Base-by-base conservation (phyloP, 35 echinoderm and acorn worm species). In the Apostichopus parvimensis region DNA sequence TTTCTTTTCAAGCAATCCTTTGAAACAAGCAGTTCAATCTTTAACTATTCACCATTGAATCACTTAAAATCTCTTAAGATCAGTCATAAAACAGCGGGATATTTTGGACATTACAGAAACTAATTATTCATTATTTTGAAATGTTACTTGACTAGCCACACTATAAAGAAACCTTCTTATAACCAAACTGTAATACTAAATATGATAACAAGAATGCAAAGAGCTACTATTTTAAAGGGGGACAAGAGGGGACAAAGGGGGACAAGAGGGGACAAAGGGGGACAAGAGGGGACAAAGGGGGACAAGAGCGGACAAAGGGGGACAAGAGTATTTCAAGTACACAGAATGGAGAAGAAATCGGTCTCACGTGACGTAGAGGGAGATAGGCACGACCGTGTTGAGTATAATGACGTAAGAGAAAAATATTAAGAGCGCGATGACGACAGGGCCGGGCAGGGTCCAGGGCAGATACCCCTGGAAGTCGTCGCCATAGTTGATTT, bases 341-440 rank as follows among this genome's bases (percentile, higher is more conserved):
- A 61, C 58, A 61, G 11, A 82, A 82, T 3, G 45, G n/a, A 54
- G 45, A 15, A 54, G 8, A 26, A 23, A 18, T 85, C 34, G 1
- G 22, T 94, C 97, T 99, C 86, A 96, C 95, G 95, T 94, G 57
- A 99, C 95, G 76, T 99, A 99, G 5, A 96, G 91, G 65, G 97
- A 99, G 28, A 99, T 99, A 57, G 97, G 97, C 92, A 99, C 97
- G 45, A 96, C 53, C 6, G 95, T 99, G 93, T 95, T 96, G 18
- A 99, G 92, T 57, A 99, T 25, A 77, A 99, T 99, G 57, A 99
- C 53, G 25, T 99, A 99, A 2, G 97, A 99, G 81, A 99, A 96
- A 89, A 99, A 99, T 75, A 89, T 81, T 3, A 99, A 85, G 4
- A 93, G 84, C 23, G 97, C 87, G 72, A 99, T 95, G 68, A 92